Evolutionary conservation across 1,140 invertebrate genomes (phyloP).

Genomic region (Battus philenor): DNA sequence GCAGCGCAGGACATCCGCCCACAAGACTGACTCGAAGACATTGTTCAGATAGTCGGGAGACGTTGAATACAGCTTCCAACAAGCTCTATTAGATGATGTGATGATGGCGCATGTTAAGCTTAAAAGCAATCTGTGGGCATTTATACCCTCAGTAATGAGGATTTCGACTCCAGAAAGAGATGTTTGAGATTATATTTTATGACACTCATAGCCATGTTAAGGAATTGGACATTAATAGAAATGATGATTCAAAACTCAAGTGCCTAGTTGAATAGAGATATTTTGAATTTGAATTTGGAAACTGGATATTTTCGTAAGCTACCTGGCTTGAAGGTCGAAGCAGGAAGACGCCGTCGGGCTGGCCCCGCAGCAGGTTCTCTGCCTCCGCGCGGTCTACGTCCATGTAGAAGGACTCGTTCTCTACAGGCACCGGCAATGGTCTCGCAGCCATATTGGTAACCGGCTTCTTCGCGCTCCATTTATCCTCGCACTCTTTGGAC

Average conservation of each 20-base stretch:
- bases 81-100: too few relatives aligned
- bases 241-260: background rate
- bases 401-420: constrained; percentile 70
- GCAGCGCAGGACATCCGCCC: too few relatives aligned
- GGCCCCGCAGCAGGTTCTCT: constrained; percentile 58
- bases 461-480: constrained; percentile 30
- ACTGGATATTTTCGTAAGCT: background rate
- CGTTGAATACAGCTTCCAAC: too few relatives aligned
- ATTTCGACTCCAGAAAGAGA: too few relatives aligned
- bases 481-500: constrained; percentile 27
- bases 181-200: too few relatives aligned
- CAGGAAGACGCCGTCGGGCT: constrained; percentile 66
- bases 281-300: background rate
- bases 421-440: constrained; percentile 68
- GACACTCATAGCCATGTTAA: too few relatives aligned
- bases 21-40: too few relatives aligned
- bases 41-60: too few relatives aligned
- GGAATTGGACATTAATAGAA: too few relatives aligned
- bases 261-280: background rate
- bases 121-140: too few relatives aligned
- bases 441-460: constrained; percentile 52
- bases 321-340: constrained; percentile 71
- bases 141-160: too few relatives aligned
- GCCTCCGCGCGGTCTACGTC: constrained; percentile 63
- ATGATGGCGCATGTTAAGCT: too few relatives aligned